Conservation (phyloP, 2,888 invertebrate genomes). For the Venusia cambrica region DNA sequence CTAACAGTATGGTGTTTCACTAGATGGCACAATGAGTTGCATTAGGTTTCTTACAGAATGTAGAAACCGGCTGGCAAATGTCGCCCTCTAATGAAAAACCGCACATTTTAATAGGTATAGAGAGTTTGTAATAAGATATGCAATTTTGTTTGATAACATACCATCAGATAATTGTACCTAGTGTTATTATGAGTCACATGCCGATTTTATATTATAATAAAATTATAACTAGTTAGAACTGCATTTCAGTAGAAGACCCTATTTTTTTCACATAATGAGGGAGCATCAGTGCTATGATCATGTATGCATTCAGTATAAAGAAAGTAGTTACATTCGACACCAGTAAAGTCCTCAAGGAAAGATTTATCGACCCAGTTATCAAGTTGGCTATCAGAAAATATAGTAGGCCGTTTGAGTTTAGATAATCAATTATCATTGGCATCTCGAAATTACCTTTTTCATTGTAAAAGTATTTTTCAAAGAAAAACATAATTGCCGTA, state of each 20-base stretch:
- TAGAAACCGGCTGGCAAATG: too few species aligned
- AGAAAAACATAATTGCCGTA: slow-evolving; percentile 74
- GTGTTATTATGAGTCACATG: too few species aligned
- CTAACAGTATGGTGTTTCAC: too few species aligned
- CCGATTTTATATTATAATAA: slow-evolving; percentile 4
- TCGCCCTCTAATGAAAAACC: too few species aligned
- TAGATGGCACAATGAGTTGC: too few species aligned
- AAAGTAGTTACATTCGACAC: slow-evolving; percentile 63
- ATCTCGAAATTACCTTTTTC: slow-evolving; percentile 42
- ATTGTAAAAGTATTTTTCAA: slow-evolving; percentile 70
- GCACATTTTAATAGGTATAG: too few species aligned
- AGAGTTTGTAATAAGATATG: too few species aligned
- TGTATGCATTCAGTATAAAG: slow-evolving; percentile 80
- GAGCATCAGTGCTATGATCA: slow-evolving; percentile 57
- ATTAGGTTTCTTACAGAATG: too few species aligned
- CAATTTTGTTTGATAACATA: too few species aligned
- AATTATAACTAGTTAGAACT: slow-evolving; percentile 1
- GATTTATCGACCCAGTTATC: slow-evolving; percentile 91
- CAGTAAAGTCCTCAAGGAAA: slow-evolving; percentile 83
- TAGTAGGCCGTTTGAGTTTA: slow-evolving; percentile 91
- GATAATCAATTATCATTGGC: slow-evolving; percentile 83
- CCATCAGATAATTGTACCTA: too few species aligned
- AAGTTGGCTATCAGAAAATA: slow-evolving; percentile 93
- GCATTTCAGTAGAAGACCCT: slow-evolving; percentile 51
- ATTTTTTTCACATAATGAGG: slow-evolving; percentile 58